Evolutionary conservation across 2,888 invertebrate species (phyloP), one percentile per base, ranked within the genome.

Genomic region (Drosophila sordidula): DNA sequence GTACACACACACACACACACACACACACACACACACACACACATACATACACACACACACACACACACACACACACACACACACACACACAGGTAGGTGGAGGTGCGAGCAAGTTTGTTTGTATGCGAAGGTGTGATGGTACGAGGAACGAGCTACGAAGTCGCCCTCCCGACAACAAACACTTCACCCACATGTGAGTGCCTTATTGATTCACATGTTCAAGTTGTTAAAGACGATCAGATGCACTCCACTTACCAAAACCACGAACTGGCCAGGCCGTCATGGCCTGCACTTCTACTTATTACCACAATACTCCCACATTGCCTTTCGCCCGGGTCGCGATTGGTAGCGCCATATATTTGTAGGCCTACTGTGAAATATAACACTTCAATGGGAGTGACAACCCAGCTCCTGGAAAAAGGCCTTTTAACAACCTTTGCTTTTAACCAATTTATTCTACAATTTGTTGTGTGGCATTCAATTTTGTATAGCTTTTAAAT

Each of bases 121-220:
- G 32, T 14, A 16, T 34, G 34, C 34, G 46, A 39, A n/a, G 34
- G 18, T 16, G 41, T 42, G n/a, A 29, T 29, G 32, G 46, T 46
- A 57, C 45, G 34, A 56, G 46, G 11, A 11, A 65, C 12, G 25
- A 25, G 26, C 12, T 34, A 34, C 26, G 64, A 41, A 54, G 54
- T 36, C 44, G 62, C 63, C 61, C 61, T 36, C 41, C 50, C 6
- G 42, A 59, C 51, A 54, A 61, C 25, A 47, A 65, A 36, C 82
- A 79, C 80, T 81, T 83, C 89, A 88, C 89, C 90, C 90, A 90
- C 89, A 89, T 86, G 84, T 77, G 67, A 71, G 70, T 75, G 67
- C 26, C 76, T 75, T 75, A 75, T 75, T 75, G 74, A 75, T 75
- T 75, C 74, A 75, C 74, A 75, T 75, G 74, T 75, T 75, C 67